Conservation (phyloP, 2,113 vertebrate genomes). For the Nothobranchius furzeri region DNA sequence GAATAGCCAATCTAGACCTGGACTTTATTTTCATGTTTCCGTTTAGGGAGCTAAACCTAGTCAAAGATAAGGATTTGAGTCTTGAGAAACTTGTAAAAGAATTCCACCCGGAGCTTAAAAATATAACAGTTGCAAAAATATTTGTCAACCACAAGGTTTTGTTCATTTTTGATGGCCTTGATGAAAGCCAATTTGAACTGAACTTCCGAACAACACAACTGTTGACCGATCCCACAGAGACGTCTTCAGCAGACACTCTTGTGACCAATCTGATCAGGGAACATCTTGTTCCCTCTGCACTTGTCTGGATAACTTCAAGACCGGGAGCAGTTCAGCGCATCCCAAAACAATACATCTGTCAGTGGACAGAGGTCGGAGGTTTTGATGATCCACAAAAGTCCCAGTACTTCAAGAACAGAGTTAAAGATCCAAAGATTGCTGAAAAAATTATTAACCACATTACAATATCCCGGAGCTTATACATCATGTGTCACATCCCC, state of each 20-base stretch:
- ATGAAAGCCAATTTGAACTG: slow-evolving; percentile 34
- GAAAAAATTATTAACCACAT: slow-evolving; percentile 23
- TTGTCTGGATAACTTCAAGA: slow-evolving; percentile 47
- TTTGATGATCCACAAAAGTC: slow-evolving; percentile 46
- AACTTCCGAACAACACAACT: not conserved
- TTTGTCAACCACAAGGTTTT: slow-evolving; percentile 15
- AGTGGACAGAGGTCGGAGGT: slow-evolving; percentile 44
- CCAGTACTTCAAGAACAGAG: slow-evolving; percentile 38
- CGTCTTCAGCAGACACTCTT: slow-evolving; percentile 32
- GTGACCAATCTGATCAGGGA: slow-evolving; percentile 42
- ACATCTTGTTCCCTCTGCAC: slow-evolving; percentile 30
- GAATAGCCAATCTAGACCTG: slow-evolving; percentile 26
- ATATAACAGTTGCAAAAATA: not conserved
- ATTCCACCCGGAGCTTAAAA: slow-evolving; percentile 29
- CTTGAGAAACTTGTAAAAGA: slow-evolving; percentile 24
- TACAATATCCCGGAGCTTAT: slow-evolving; percentile 20
- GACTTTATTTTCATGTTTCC: slow-evolving; percentile 40
- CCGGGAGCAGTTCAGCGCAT: slow-evolving; percentile 26
- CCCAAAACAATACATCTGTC: accelerated
- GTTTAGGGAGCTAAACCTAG: slow-evolving; percentile 48
- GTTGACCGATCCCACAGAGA: not conserved
- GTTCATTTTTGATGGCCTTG: slow-evolving; percentile 46
- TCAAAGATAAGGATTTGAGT: slow-evolving; percentile 14
- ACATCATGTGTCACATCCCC: slow-evolving; percentile 53
- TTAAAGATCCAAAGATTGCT: slow-evolving; percentile 17